Evolutionary conservation across 2,797 vertebrate species (phyloP), one percentile per base, ranked within the genome.

Genomic region (Macroramphosus scolopax): DNA sequence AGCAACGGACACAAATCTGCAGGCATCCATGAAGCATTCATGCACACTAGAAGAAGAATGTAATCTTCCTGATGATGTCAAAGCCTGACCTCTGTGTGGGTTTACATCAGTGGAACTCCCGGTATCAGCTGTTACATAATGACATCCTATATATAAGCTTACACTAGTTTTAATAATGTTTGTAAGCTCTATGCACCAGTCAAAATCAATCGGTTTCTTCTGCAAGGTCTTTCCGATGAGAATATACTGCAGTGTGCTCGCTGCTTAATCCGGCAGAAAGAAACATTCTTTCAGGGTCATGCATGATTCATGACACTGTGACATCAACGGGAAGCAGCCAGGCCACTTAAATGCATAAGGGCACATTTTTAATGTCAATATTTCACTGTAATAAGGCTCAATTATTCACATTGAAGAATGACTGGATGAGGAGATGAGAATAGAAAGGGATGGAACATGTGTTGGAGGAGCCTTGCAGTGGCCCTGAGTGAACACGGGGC

Each of bases 371-470:
- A 68, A 29, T 74, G 66, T 84, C 77, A 84, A 85, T 81, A 80
- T 85, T 86, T 83, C 18, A 84, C 85, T 63, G 48, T 72, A 49
- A 65, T 68, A 75, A 41, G 32, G 39, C 64, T 84, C 52, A 78
- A 78, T 80, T 80, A 81, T 85, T 84, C 68, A 84, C 55, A 59
- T 0, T 51, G 52, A 77, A 63, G 61, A 68, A 64, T 35, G 40
- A 38, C 57, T 41, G 39, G 58, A 66, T 42, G 42, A 61, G 35
- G 7, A 30, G 31, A 49, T 25, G 42, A 12, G 17, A 46, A 18
- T 29, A 17, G 45, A 60, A 26, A 46, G 17, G 22, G 45, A 8
- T 0, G 29, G 14, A 15, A 6, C 5, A 15, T 33, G 50, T 54
- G 53, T 46, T 40, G 39, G 43, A 63, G 44, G 66, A 41, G 46